Conservation (phyloP, 35 echinoderm and acorn worm genomes). For the Apostichopus japonicus region DNA sequence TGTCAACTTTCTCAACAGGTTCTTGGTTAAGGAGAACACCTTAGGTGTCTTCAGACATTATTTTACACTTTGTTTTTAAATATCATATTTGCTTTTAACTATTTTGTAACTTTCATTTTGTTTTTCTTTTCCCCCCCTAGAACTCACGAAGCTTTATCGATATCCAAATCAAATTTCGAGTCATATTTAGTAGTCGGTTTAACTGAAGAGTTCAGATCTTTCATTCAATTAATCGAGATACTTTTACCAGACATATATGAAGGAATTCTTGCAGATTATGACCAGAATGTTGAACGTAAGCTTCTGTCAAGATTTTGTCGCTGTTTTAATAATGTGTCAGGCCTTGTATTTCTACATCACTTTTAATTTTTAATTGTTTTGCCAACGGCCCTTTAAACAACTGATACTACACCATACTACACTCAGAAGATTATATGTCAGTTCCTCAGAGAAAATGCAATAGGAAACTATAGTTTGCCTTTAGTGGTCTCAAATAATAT, state of each 20-base stretch:
- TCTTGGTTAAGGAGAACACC: not conserved
- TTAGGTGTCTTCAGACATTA: too few relatives aligned
- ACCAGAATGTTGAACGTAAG: not conserved
- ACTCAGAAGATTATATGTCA: too few relatives aligned
- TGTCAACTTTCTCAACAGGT: too few relatives aligned
- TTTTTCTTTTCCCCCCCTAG: not conserved
- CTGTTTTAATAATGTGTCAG: too few relatives aligned
- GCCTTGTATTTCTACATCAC: too few relatives aligned
- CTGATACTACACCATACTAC: too few relatives aligned
- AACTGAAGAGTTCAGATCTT: not conserved
- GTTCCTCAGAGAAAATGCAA: too few relatives aligned
- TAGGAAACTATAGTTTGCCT: too few relatives aligned
- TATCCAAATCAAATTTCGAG: constrained; percentile 11
- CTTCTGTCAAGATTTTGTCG: not conserved
- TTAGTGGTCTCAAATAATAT: too few relatives aligned
- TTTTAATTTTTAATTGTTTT: not conserved
- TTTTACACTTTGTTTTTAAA: too few relatives aligned
- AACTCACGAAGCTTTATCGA: not conserved
- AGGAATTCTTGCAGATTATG: not conserved
- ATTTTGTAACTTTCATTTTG: not conserved
- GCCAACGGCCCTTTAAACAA: not conserved
- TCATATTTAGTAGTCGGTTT: constrained; percentile 2
- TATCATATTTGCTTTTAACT: not conserved
- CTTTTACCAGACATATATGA: not conserved
- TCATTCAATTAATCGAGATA: not conserved